Conservation (phyloP, 2,797 vertebrate genomes). For the Eulemur mongoz region DNA sequence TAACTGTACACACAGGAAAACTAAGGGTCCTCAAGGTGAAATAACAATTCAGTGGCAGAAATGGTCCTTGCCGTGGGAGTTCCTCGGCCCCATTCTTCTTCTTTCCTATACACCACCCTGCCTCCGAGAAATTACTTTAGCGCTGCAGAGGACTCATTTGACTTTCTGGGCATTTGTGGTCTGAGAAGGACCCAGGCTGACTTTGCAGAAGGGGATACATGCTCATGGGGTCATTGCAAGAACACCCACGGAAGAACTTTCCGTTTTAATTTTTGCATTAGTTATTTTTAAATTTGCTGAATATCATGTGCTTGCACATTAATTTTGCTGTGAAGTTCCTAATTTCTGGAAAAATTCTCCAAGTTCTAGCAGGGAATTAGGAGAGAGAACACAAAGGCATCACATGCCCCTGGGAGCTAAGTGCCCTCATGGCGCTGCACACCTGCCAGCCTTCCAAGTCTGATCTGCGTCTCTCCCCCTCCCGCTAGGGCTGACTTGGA, state of each 20-base stretch:
- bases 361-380: background rate
- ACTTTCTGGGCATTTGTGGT: background rate
- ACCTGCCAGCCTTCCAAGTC: background rate
- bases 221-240: background rate
- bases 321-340: background rate
- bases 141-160: background rate
- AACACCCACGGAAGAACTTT: background rate
- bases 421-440: background rate
- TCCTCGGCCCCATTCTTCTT: background rate
- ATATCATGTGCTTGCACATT: background rate
- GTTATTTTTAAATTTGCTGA: slow-evolving; percentile 29
- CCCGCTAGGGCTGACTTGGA: background rate
- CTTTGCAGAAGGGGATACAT: background rate
- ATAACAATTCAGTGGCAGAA: background rate
- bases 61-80: background rate
- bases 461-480: background rate
- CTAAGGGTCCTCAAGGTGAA: background rate
- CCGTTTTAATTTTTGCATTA: background rate
- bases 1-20: background rate
- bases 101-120: background rate
- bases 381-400: background rate
- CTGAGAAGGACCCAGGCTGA: background rate
- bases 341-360: background rate
- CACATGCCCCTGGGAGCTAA: background rate
- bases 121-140: background rate